Conservation (phyloP, 2,113 vertebrate species). For the Sinocyclocheilus maitianheensis region DNA sequence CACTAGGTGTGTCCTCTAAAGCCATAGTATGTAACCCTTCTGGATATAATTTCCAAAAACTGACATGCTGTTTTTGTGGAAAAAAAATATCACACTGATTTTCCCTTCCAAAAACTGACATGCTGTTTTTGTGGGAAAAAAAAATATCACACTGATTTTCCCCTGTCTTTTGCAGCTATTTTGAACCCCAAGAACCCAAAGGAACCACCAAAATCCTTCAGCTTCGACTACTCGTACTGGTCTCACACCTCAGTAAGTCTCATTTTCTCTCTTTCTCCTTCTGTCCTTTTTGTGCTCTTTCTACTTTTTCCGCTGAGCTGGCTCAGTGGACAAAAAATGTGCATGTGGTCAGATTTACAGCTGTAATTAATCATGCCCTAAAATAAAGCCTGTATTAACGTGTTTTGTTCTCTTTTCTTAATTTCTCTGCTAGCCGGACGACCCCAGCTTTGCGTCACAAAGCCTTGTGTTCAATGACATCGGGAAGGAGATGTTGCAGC, state of each 20-base stretch:
- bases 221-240: conserved; percentile 99
- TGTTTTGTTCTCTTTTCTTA: neutral
- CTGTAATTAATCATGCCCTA: conserved; percentile 7
- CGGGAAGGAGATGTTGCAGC: conserved; percentile 95
- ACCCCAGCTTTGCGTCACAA: conserved; percentile 93
- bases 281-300: neutral
- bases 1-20: no score
- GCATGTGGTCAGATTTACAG: neutral
- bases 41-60: neutral
- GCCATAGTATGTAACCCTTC: neutral
- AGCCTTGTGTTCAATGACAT: conserved; percentile 97
- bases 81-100: neutral
- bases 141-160: neutral
- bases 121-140: neutral
- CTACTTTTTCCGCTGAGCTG: conserved; percentile 67
- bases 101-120: neutral
- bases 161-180: conserved; percentile 81
- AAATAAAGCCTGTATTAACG: neutral
- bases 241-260: conserved; percentile 92
- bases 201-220: conserved; percentile 97
- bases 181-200: conserved; percentile 97
- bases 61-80: neutral
- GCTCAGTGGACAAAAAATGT: neutral
- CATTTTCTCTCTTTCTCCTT: conserved; percentile 47
- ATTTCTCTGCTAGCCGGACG: conserved; percentile 80